These are phyloP conservation scores for Panzeria rudis DNA, from an alignment of 2,888 invertebrate species.

Conservation along the genomic window DNA sequence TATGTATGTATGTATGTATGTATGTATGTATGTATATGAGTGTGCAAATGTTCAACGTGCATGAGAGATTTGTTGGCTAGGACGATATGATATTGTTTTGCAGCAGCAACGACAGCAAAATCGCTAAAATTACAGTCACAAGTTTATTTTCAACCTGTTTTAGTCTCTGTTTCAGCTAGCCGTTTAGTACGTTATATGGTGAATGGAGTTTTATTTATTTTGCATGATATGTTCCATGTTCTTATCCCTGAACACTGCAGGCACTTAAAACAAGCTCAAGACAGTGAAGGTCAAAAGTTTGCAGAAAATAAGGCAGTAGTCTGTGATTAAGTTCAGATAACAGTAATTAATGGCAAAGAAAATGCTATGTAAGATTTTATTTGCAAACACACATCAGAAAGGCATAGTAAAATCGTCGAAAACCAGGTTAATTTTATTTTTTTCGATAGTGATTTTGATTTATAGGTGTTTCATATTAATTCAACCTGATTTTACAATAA, in stretches of 20 bases:
- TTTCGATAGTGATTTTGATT: too few species aligned
- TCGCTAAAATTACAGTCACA: constrained; percentile 6
- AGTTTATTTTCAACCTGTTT: constrained; percentile 70
- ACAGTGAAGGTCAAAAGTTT: constrained; percentile 43
- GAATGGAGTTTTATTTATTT: constrained; percentile 28
- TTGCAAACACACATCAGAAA: too few species aligned
- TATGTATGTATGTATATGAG: neutral
- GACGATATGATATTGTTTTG: constrained; percentile 67
- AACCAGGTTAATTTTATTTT: too few species aligned
- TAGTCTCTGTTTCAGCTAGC: constrained; percentile 46
- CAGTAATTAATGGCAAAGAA: too few species aligned
- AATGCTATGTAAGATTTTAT: too few species aligned
- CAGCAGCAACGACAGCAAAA: constrained; percentile 50
- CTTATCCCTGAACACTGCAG: neutral
- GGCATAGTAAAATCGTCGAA: too few species aligned
- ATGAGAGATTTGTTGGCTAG: constrained; percentile 54
- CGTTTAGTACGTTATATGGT: neutral
- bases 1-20: neutral
- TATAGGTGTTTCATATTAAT: too few species aligned
- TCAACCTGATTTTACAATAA: too few species aligned
- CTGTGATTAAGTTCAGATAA: too few species aligned
- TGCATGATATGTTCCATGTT: constrained; percentile 55
- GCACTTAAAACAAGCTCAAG: neutral
- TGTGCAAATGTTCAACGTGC: constrained; percentile 5
- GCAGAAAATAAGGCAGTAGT: neutral